Evolutionary conservation across 35 echinoderm and acorn worm genomes (phyloP).

Genomic region (Hemicentrotus pulcherrimus): DNA sequence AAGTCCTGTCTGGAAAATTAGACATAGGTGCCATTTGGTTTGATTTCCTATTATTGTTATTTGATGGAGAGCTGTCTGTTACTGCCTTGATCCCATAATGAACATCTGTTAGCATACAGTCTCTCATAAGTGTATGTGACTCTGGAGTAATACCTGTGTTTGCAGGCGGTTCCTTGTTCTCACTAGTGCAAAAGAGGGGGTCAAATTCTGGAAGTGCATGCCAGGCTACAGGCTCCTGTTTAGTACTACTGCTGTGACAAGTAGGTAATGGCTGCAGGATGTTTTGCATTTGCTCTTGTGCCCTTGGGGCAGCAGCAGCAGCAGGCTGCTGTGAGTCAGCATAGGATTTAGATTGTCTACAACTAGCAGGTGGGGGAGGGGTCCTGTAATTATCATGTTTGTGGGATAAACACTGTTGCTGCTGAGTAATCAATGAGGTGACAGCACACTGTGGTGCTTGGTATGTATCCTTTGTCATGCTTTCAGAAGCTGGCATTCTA

Average conservation of each 20-base stretch:
- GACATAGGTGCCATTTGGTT: constrained; percentile 10
- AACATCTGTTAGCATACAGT: not conserved
- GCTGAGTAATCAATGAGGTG: constrained; percentile 13
- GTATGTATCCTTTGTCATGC: not conserved
- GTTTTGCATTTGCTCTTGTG: constrained; percentile 39
- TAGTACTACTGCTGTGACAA: not conserved
- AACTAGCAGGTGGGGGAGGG: constrained; percentile 41
- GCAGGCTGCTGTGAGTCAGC: constrained; percentile 29
- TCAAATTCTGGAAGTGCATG: constrained; percentile 54
- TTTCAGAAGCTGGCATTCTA: not conserved
- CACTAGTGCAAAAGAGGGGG: constrained; percentile 14
- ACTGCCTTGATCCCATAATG: not conserved
- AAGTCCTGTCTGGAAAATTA: not conserved
- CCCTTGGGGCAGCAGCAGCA: constrained; percentile 10
- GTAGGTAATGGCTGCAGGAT: constrained; percentile 43
- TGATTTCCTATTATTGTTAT: constrained; percentile 23
- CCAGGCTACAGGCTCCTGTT: not conserved
- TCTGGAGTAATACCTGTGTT: constrained; percentile 1
- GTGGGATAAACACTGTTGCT: not conserved
- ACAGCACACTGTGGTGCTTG: not conserved
- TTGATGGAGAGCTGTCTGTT: not conserved
- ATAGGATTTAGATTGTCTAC: constrained; percentile 19
- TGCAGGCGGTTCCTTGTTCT: not conserved
- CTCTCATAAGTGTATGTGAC: not conserved
- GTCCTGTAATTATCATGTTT: constrained; percentile 13